Conservation (phyloP, 2,888 invertebrate genomes). For the Branchipolynoe longqiensis region DNA sequence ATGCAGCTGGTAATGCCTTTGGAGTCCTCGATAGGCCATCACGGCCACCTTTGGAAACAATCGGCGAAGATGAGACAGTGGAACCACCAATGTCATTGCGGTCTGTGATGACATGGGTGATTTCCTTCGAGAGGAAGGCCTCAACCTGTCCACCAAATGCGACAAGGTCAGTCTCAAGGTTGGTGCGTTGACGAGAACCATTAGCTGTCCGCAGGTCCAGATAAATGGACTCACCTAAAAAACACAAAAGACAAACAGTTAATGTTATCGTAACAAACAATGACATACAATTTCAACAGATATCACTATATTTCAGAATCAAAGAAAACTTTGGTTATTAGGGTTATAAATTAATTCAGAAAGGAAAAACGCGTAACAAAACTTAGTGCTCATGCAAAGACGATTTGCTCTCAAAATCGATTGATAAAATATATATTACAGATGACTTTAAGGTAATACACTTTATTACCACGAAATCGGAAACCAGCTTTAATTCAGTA, state of each 20-base stretch:
- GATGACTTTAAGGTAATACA: too few relatives aligned
- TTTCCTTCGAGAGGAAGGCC: conserved; percentile 26
- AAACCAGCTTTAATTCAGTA: too few relatives aligned
- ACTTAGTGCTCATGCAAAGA: too few relatives aligned
- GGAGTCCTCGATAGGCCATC: neutral
- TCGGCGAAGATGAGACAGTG: neutral
- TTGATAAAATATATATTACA: too few relatives aligned
- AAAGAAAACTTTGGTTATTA: too few relatives aligned
- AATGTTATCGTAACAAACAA: too few relatives aligned
- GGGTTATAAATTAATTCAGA: too few relatives aligned
- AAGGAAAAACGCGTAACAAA: too few relatives aligned
- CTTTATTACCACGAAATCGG: too few relatives aligned
- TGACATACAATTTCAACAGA: neutral
- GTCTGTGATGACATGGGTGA: conserved; percentile 36
- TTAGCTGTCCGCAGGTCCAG: conserved; percentile 34
- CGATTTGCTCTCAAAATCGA: too few relatives aligned
- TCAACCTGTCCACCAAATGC: neutral
- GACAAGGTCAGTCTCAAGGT: conserved; percentile 16
- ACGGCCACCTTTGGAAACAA: neutral
- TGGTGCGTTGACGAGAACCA: conserved; percentile 4
- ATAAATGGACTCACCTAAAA: conserved; percentile 42
- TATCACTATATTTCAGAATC: neutral
- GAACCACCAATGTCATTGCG: neutral
- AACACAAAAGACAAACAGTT: too few relatives aligned
- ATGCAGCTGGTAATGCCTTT: conserved; percentile 3